Evolutionary conservation across 2,888 invertebrate species (phyloP).

Genomic region (Phyllotreta striolata): DNA sequence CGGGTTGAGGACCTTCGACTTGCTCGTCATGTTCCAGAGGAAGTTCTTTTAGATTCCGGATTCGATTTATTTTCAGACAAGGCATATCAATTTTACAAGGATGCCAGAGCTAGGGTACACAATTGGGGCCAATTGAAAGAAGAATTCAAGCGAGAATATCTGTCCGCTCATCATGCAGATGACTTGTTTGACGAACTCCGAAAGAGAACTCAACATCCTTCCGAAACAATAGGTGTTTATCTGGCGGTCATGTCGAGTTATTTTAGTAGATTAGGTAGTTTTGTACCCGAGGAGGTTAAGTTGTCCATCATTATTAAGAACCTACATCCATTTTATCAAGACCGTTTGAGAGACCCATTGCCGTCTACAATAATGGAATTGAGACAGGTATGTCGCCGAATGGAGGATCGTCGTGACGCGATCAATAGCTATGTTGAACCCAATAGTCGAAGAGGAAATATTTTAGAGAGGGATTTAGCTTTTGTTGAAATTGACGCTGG

Average conservation of each 20-base stretch:
- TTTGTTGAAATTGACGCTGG: neutral
- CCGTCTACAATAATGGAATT: neutral
- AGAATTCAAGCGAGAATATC: slow-evolving; percentile 27
- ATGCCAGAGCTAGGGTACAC: slow-evolving; percentile 18
- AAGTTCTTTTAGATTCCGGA: slow-evolving; percentile 14
- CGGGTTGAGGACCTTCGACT: slow-evolving; percentile 19
- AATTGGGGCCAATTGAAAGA: slow-evolving; percentile 28
- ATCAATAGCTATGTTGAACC: neutral
- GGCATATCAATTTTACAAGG: slow-evolving; percentile 20
- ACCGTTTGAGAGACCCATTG: neutral
- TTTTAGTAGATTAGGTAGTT: slow-evolving; percentile 26
- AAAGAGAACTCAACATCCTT: slow-evolving; percentile 42
- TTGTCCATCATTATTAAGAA: slow-evolving; percentile 30
- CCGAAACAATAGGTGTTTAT: too few species aligned
- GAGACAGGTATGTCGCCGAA: neutral
- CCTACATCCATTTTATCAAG: slow-evolving; percentile 17
- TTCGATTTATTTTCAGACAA: slow-evolving; percentile 20
- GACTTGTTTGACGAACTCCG: slow-evolving; percentile 44
- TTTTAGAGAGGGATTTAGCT: neutral
- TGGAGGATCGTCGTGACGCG: neutral
- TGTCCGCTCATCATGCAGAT: slow-evolving; percentile 1
- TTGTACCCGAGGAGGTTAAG: slow-evolving; percentile 26
- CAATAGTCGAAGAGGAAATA: neutral
- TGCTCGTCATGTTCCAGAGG: slow-evolving; percentile 11
- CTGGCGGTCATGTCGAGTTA: slow-evolving; percentile 28